Conservation (phyloP, 2,113 vertebrate species). For the Hemibagrus wyckioides region DNA sequence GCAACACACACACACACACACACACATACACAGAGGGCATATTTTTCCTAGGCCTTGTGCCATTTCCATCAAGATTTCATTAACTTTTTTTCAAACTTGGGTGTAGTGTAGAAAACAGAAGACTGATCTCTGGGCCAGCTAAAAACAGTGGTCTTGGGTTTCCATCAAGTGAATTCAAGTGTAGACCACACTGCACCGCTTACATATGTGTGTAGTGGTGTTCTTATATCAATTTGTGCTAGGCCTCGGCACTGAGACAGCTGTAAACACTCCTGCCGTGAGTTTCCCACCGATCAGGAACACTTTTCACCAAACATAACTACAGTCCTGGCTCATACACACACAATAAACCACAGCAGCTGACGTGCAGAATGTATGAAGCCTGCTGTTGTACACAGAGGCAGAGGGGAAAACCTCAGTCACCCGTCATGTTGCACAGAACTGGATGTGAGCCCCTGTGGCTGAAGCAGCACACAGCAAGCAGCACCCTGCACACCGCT, state of each 20-base stretch:
- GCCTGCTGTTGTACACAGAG: slow-evolving; percentile 17
- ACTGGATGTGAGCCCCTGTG: slow-evolving; percentile 35
- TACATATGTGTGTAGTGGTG: neutral
- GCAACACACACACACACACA: neutral
- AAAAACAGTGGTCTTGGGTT: neutral
- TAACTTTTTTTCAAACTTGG: neutral
- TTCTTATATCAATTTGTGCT: neutral
- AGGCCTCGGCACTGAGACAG: neutral
- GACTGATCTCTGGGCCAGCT: neutral
- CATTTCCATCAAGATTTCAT: slow-evolving; percentile 18
- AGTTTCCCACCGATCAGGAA: slow-evolving; percentile 13
- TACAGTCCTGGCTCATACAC: neutral
- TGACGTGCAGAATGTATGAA: neutral
- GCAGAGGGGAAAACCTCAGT: slow-evolving; percentile 11
- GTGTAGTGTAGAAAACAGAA: neutral
- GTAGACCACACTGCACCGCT: neutral
- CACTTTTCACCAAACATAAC: slow-evolving; percentile 6
- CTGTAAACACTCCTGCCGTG: neutral
- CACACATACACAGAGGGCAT: neutral
- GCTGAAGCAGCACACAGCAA: slow-evolving; percentile 39
- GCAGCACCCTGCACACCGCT: slow-evolving; percentile 29
- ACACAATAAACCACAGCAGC: neutral
- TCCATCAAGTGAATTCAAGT: neutral
- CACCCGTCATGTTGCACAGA: slow-evolving; percentile 18
- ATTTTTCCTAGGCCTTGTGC: neutral